Evolutionary conservation across 2,797 vertebrate species (phyloP).

Genomic region (Cichlasoma orientale): DNA sequence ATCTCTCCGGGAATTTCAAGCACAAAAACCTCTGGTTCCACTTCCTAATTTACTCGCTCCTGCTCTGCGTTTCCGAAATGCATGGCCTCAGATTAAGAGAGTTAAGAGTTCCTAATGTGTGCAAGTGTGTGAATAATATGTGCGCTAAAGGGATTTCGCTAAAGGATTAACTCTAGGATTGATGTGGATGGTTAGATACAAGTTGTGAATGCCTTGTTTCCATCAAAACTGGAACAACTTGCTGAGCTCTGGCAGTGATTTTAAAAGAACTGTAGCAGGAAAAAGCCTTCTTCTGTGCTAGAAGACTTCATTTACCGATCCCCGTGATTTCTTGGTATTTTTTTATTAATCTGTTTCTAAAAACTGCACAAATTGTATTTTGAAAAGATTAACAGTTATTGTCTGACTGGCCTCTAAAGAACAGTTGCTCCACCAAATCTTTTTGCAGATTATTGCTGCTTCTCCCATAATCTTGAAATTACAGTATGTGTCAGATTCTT

Average conservation of each 20-base stretch:
- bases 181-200: not conserved
- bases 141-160: constrained; percentile 2
- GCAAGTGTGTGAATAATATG: not conserved
- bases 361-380: constrained; percentile 25
- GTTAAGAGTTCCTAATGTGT: not conserved
- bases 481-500: constrained; percentile 1
- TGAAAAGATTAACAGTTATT: constrained; percentile 14
- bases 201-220: constrained; percentile 34
- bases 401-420: constrained; percentile 6
- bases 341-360: constrained; percentile 21
- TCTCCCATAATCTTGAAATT: constrained; percentile 1
- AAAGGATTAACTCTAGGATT: constrained; percentile 11
- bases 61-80: constrained; percentile 44
- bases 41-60: constrained; percentile 18
- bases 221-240: constrained; percentile 30
- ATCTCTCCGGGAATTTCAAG: constrained; percentile 34
- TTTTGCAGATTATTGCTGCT: not conserved
- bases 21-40: constrained; percentile 42
- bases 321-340: not conserved
- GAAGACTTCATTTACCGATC: constrained; percentile 19
- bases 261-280: constrained; percentile 18
- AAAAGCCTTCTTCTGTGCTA: constrained; percentile 2
- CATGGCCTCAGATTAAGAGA: constrained; percentile 44
- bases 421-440: not conserved
- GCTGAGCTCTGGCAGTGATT: constrained; percentile 25